Percentiles rank a stretch among this genome's conserved stretches.
Conservation (phyloP, 1,140 invertebrate species). For the Drosophila rhopaloa region DNA sequence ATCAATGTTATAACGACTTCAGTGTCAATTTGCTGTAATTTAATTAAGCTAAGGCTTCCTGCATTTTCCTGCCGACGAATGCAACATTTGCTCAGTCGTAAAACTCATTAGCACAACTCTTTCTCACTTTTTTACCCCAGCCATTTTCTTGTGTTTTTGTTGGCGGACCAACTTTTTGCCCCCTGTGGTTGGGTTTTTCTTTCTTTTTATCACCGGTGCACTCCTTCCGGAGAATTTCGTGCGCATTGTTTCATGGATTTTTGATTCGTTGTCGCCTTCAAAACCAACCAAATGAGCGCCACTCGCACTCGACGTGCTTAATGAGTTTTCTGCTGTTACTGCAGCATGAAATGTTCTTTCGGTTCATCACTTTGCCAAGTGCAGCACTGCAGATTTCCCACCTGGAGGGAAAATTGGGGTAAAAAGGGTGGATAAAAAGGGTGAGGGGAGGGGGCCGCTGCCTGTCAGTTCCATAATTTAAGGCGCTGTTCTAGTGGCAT, state of each 20-base stretch:
- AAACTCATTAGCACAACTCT: slow-evolving; percentile 40
- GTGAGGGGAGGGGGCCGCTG: not conserved
- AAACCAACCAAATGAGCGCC: slow-evolving; percentile 57
- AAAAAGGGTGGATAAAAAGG: too few relatives aligned
- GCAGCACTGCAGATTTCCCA: slow-evolving; percentile 72
- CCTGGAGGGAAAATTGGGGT: slow-evolving; percentile 4
- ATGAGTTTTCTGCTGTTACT: slow-evolving; percentile 74
- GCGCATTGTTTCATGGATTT: slow-evolving; percentile 73
- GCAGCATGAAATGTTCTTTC: slow-evolving; percentile 67
- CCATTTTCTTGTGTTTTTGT: slow-evolving; percentile 3
- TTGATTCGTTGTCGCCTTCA: slow-evolving; percentile 69
- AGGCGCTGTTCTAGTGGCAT: slow-evolving; percentile 78
- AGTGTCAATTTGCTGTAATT: slow-evolving; percentile 16
- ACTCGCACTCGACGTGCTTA: slow-evolving; percentile 78
- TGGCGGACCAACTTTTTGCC: slow-evolving; percentile 19
- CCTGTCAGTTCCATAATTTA: slow-evolving; percentile 67
- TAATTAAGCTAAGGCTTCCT: slow-evolving; percentile 37
- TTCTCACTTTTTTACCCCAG: not conserved
- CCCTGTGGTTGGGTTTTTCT: slow-evolving; percentile 4
- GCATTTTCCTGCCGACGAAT: slow-evolving; percentile 24
- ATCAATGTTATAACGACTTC: slow-evolving; percentile 5
- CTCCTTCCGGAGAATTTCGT: slow-evolving; percentile 55
- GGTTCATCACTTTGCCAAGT: slow-evolving; percentile 81
- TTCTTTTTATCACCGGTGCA: slow-evolving; percentile 1
- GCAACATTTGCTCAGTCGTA: slow-evolving; percentile 42